phyloP scores from a whole-genome alignment of 1,140 invertebrate genomes.

The Leptopilina boulardi region DNA sequence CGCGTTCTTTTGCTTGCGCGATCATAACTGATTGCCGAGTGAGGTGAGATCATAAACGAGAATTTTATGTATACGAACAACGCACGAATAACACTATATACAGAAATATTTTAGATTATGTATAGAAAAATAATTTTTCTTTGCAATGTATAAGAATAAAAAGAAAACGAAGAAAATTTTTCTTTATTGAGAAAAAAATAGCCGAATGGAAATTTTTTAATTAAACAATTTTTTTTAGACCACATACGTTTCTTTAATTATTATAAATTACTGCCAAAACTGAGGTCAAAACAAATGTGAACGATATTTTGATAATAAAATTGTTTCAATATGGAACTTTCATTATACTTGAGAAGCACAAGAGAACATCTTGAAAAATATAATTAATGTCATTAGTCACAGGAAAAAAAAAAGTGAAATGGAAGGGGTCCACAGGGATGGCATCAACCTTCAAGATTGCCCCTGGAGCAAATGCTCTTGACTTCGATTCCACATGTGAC shows the following conservation, averaged over 20 bases:
- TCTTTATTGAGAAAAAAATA: too few species aligned
- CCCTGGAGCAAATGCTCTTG: slow-evolving; percentile 54
- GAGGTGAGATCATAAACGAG: slow-evolving; percentile 53
- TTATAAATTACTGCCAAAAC: too few species aligned
- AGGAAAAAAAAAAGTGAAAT: slow-evolving; percentile 20
- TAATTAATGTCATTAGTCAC: slow-evolving; percentile 36
- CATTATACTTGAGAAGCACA: neutral
- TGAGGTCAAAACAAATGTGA: too few species aligned
- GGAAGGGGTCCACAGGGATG: slow-evolving; percentile 6
- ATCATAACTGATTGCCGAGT: slow-evolving; percentile 47
- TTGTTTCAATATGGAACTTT: too few species aligned
- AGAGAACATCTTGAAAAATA: neutral
- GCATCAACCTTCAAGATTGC: slow-evolving; percentile 23
- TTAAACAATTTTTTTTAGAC: too few species aligned
- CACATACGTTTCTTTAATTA: too few species aligned
- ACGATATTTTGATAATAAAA: neutral
- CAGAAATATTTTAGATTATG: slow-evolving; percentile 27
- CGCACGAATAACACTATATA: slow-evolving; percentile 35
- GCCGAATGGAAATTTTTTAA: too few species aligned
- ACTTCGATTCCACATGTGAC: slow-evolving; percentile 52
- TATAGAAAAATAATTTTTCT: too few species aligned
- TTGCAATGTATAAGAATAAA: too few species aligned
- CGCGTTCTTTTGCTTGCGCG: slow-evolving; percentile 42
- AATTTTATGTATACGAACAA: slow-evolving; percentile 34
- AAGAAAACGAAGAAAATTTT: too few species aligned